Evolutionary conservation across 2,797 vertebrate species (phyloP).

Genomic region (Crenuchus spilurus): DNA sequence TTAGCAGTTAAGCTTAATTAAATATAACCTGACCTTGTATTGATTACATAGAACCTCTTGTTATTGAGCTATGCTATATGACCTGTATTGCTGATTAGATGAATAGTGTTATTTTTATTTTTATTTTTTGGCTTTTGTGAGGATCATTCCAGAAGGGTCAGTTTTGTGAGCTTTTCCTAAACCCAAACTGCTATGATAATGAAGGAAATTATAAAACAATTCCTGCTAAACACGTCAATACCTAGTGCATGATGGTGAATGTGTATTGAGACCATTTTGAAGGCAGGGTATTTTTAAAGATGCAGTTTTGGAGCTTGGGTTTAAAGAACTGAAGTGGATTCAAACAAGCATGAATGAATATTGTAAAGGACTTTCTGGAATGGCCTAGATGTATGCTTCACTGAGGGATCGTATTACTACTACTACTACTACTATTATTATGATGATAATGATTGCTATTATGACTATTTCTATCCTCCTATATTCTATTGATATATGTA

Average conservation of each 20-base stretch:
- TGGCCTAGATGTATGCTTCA: constrained; percentile 76
- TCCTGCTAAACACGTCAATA: not conserved
- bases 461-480: constrained; percentile 79
- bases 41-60: constrained; percentile 83
- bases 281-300: not conserved
- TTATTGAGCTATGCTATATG: constrained; percentile 84
- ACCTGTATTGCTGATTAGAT: constrained; percentile 83
- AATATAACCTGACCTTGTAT: constrained; percentile 84
- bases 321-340: not conserved
- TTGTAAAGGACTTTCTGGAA: constrained; percentile 64
- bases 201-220: constrained; percentile 4
- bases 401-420: constrained; percentile 71
- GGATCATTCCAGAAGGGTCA: constrained; percentile 74
- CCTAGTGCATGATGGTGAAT: not conserved
- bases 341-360: constrained; percentile 5
- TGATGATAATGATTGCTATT: constrained; percentile 81
- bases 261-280: not conserved
- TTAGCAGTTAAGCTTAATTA: constrained; percentile 85
- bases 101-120: constrained; percentile 71
- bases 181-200: not conserved
- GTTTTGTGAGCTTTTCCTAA: constrained; percentile 13
- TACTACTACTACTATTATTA: constrained; percentile 68
- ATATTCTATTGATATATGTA: constrained; percentile 86
- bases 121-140: constrained; percentile 68
- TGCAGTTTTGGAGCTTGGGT: constrained; percentile 5